Base-by-base conservation (phyloP, 2,888 invertebrate species). In the Lydus trimaculatus region DNA sequence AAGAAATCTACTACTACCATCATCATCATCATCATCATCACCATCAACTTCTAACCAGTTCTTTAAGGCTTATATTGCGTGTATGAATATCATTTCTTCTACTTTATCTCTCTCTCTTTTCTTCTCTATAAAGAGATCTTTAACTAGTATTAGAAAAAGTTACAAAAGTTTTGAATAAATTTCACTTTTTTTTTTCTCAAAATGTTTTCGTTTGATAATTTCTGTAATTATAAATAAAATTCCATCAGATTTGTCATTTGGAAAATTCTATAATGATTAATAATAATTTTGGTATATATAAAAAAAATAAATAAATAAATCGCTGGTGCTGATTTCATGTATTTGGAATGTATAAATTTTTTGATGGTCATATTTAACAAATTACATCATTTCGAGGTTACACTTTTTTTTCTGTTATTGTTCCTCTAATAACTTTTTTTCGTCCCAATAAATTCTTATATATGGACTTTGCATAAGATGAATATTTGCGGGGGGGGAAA, bases 11-110 rank as follows among this genome's bases (percentile, higher is more conserved):
- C 52, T 63, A 17, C 31, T 15, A 48, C 69, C 72, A 70, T 63
- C 72, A 67, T 56, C 63, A 43, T 43, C 31, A 43, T 72, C 72
- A 70, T 62, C 72, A 66, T 56, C 63, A 39, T 43, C 43, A 48
- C 7, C 43, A 48, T 67, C 66, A 66, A 31, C 67, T 60, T 20
- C 61, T 71, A 75, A 73, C 75, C 72, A 67, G 73, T 75, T 73
- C 66, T 64, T 48, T 48, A 15, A 62, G 56, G 17, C 61, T 64
- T 64, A 67, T 48, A 66, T 75, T 76, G 76, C 76, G 76, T 76
- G 76, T 67, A 67, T 61, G 31, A 20, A 17, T 28, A 43, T 63
- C 63, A 63, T 63, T 67, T 66, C 63, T 62, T 63, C 61, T 61
- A n/a, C 61, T 20, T 48, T 61, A 5, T 23, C 13, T n/a, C 9